A percentile compares a stretch with the other conserved stretches of the same genome.
These are phyloP conservation scores for Kryptopterus vitreolus DNA, from an alignment of 2,797 vertebrate species.

Conservation along the genomic window DNA sequence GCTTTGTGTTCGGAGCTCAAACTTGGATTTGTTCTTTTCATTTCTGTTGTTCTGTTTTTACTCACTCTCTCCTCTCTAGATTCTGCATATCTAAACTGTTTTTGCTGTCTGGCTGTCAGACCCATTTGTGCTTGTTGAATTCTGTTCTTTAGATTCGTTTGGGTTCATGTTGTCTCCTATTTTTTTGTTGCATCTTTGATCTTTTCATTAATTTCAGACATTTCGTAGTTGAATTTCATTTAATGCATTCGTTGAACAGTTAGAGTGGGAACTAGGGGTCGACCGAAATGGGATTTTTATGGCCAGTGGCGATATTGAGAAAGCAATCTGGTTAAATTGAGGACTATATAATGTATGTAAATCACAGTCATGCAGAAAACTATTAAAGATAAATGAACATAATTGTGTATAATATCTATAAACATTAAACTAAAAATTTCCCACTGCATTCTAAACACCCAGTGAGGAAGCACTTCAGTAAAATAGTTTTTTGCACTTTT, in stretches of 20 bases:
- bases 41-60: slow-evolving; percentile 37
- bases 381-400: too few relatives aligned
- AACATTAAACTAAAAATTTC: too few relatives aligned
- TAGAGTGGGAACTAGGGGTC: too few relatives aligned
- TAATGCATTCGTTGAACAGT: slow-evolving; percentile 16
- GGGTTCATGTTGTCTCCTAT: slow-evolving; percentile 8
- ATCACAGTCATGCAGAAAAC: too few relatives aligned
- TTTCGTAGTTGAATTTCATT: slow-evolving; percentile 18
- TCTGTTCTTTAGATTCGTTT: slow-evolving; percentile 15
- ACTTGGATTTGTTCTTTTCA: slow-evolving; percentile 68
- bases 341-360: too few relatives aligned
- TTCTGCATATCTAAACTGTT: slow-evolving; percentile 70
- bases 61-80: slow-evolving; percentile 69
- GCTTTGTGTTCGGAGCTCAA: slow-evolving; percentile 83
- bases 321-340: too few relatives aligned
- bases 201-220: background rate
- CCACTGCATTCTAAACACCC: too few relatives aligned
- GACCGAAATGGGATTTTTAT: too few relatives aligned
- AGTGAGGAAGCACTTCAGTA: too few relatives aligned
- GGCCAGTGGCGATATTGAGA: too few relatives aligned
- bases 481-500: too few relatives aligned
- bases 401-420: too few relatives aligned
- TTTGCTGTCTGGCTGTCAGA: slow-evolving; percentile 70
- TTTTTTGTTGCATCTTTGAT: slow-evolving; percentile 3
- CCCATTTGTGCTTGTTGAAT: slow-evolving; percentile 47